These are phyloP conservation scores for Thalassoma bifasciatum DNA, from an alignment of 2,113 vertebrate species.

Conservation along the genomic window DNA sequence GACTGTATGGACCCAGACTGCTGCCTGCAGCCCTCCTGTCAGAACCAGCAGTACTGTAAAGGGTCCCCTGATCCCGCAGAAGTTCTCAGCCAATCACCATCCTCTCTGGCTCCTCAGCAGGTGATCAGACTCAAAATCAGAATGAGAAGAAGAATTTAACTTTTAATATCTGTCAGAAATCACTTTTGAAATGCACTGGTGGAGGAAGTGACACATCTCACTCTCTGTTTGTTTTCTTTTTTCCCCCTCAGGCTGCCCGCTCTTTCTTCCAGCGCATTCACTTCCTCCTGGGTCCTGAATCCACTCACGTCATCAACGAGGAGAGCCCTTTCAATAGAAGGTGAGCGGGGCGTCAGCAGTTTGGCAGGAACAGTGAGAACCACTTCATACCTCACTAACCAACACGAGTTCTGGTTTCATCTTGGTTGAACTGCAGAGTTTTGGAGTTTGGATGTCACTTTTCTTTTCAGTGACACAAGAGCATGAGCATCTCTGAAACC, in stretches of 20 bases:
- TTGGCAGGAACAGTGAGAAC: background rate
- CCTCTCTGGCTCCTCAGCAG: slow-evolving; percentile 88
- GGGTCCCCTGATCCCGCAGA: slow-evolving; percentile 94
- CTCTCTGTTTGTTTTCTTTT: background rate
- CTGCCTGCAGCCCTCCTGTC: slow-evolving; percentile 95
- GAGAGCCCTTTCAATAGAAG: slow-evolving; percentile 97
- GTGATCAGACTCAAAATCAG: slow-evolving; percentile 34
- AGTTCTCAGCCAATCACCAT: slow-evolving; percentile 91
- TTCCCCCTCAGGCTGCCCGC: slow-evolving; percentile 85
- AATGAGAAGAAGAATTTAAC: background rate
- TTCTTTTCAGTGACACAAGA: too few species aligned
- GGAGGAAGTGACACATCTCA: background rate
- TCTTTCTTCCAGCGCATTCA: slow-evolving; percentile 95
- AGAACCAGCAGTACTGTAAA: slow-evolving; percentile 92
- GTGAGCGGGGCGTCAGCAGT: slow-evolving; percentile 66
- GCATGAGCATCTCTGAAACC: too few species aligned
- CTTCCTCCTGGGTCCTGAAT: slow-evolving; percentile 92
- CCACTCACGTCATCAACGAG: slow-evolving; percentile 91
- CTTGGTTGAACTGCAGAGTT: too few species aligned
- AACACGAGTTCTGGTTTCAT: too few species aligned
- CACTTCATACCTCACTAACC: too few species aligned
- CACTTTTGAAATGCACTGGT: background rate
- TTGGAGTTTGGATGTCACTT: too few species aligned
- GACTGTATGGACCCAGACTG: slow-evolving; percentile 99
- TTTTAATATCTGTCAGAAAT: background rate